Evolutionary conservation across 2,113 vertebrate species (phyloP), one percentile per base, ranked within the genome.

Genomic region (Bolborhynchus lineola): DNA sequence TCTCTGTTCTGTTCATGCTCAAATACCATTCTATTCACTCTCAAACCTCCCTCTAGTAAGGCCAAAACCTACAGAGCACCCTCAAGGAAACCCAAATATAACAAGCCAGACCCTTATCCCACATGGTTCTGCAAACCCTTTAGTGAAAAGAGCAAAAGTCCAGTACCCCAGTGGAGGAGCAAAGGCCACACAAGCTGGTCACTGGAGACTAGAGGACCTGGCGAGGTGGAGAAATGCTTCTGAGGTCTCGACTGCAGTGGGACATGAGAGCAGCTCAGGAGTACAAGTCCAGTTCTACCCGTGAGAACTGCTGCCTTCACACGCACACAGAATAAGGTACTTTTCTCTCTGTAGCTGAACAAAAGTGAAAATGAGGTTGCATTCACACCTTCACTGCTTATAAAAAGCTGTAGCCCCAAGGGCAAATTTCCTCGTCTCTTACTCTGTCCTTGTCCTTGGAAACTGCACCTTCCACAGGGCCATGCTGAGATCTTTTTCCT

Each of bases 301-400:
- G 39, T 14, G 19, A 31, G 29, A 26, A 39, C 13, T 2, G 1
- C 39, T 16, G 29, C 9, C 42, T 60, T 39, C 53, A n/a, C 1
- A 23, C 8, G 44, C 33, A 46, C 13, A 11, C 4, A 6, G 1
- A 10, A 15, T 3, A 29, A 23, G 33, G 2, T 5, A 7, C 14
- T 57, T 41, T n/a, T 59, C 59, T 55, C 42, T 20, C 33, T 69
- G 31, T 4, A 44, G 63, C 28, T 44, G 47, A 64, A 44, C 23
- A 16, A 29, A 17, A 76, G 10, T 46, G 63, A 31, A 81, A 55
- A 35, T 3, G 53, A 76, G 19, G 35, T 7, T 70, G 10, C 33
- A 33, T 52, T 86, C 63, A 65, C 29, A 82, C 57, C n/a, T 63
- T 63, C 21, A 8, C 42, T 23, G 59, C 55, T 17, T 46, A 57